These are phyloP conservation scores for Cyrtonyx montezumae DNA, from an alignment of 2,113 vertebrate genomes.

Conservation along the genomic window DNA sequence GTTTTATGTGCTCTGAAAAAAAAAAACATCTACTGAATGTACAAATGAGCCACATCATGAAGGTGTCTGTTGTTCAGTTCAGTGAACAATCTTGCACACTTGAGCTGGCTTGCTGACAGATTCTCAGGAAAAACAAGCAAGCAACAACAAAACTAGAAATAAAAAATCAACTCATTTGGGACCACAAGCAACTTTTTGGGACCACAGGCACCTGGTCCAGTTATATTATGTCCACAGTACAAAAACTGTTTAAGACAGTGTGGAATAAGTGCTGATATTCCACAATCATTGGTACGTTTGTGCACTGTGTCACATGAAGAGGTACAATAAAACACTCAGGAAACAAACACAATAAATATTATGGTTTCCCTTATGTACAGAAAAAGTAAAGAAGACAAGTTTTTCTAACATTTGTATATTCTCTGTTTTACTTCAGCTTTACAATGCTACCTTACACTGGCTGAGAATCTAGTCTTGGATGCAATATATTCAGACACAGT, in stretches of 20 bases:
- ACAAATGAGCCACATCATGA: neutral
- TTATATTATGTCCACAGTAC: neutral
- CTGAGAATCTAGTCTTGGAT: neutral
- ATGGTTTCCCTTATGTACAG: neutral
- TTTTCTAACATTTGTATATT: neutral
- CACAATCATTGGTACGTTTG: neutral
- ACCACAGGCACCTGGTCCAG: neutral
- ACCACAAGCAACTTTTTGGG: neutral
- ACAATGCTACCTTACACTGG: neutral
- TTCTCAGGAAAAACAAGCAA: neutral
- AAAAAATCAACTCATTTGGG: neutral
- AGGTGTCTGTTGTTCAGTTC: neutral
- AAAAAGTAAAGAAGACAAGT: neutral
- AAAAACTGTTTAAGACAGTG: neutral
- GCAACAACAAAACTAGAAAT: neutral
- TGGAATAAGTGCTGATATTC: neutral
- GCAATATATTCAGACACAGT: neutral
- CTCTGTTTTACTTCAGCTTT: neutral
- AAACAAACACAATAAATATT: neutral
- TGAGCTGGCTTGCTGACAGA: neutral
- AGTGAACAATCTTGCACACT: neutral
- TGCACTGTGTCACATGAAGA: neutral
- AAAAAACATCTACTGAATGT: neutral
- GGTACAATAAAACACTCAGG: neutral
- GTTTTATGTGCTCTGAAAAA: neutral